These are phyloP conservation scores for Oxygymnocypris stewartii DNA, from an alignment of 2,113 vertebrate species.

Conservation along the genomic window DNA sequence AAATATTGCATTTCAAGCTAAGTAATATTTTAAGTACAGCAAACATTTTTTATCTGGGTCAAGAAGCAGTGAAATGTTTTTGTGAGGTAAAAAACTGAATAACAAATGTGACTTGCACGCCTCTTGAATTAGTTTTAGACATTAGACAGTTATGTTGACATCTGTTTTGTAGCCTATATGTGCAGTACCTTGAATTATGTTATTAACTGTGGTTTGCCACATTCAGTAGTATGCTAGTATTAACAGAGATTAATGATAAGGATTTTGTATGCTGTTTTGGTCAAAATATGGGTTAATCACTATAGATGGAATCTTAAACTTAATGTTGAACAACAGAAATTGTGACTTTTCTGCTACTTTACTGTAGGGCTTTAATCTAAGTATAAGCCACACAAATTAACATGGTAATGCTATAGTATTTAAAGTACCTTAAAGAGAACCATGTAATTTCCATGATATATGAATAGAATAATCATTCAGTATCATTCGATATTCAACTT, in stretches of 20 bases:
- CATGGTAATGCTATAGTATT: not conserved
- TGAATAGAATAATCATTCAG: not conserved
- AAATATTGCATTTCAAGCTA: constrained; percentile 50
- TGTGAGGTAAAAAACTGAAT: not conserved
- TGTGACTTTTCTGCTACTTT: not conserved
- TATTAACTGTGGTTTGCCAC: not conserved
- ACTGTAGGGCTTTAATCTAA: not conserved
- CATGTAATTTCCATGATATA: not conserved
- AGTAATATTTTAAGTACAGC: constrained; percentile 49
- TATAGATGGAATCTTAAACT: not conserved
- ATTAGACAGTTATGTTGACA: not conserved
- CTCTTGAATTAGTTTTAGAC: not conserved
- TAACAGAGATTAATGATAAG: not conserved
- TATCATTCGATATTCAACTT: not conserved
- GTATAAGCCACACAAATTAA: not conserved
- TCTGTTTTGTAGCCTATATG: not conserved
- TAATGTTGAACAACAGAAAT: not conserved
- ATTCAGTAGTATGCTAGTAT: not conserved
- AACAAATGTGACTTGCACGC: not conserved
- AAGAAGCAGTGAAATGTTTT: constrained; percentile 24
- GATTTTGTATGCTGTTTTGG: not conserved
- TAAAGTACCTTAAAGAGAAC: not conserved
- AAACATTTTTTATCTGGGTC: constrained; percentile 44
- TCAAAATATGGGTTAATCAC: not conserved
- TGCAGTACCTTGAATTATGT: not conserved